phyloP scores from a whole-genome alignment of 1,140 invertebrate genomes.

The Papilio helenus region DNA sequence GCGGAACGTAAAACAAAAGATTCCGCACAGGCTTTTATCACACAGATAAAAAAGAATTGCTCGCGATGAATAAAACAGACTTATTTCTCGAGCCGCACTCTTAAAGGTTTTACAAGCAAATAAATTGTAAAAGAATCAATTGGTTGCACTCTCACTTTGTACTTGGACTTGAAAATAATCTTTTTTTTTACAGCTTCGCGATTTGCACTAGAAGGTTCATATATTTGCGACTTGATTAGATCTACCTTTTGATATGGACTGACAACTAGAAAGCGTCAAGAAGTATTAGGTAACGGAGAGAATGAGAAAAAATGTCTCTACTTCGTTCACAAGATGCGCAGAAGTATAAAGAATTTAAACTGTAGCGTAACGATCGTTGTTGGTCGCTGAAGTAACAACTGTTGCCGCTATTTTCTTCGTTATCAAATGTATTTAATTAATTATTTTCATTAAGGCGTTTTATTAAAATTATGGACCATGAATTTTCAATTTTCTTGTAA shows the following conservation, averaged over 20 bases:
- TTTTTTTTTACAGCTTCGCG: neutral
- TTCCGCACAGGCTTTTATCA: constrained; percentile 19
- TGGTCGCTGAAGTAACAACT: neutral
- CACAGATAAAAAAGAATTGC: constrained; percentile 24
- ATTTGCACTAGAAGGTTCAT: neutral
- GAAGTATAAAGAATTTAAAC: neutral
- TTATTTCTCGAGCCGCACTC: neutral
- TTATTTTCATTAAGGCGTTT: neutral
- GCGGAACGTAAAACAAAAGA: constrained; percentile 25
- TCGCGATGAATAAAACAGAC: constrained; percentile 18
- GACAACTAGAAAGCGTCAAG: neutral
- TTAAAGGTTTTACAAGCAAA: neutral
- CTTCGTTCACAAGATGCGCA: neutral
- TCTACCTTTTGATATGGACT: neutral
- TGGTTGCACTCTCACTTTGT: neutral
- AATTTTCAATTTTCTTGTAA: neutral
- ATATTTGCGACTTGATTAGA: neutral
- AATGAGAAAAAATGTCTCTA: neutral
- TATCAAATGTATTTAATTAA: neutral
- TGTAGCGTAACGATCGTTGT: neutral
- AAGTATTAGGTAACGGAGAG: neutral
- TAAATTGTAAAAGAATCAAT: constrained; percentile 10
- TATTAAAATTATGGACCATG: neutral
- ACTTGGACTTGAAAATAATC: neutral
- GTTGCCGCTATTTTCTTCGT: neutral